A percentile compares a stretch with the other conserved stretches of the same genome.
phyloP scores from a whole-genome alignment of 2,113 vertebrate genomes.

The Ammospiza nelsoni region DNA sequence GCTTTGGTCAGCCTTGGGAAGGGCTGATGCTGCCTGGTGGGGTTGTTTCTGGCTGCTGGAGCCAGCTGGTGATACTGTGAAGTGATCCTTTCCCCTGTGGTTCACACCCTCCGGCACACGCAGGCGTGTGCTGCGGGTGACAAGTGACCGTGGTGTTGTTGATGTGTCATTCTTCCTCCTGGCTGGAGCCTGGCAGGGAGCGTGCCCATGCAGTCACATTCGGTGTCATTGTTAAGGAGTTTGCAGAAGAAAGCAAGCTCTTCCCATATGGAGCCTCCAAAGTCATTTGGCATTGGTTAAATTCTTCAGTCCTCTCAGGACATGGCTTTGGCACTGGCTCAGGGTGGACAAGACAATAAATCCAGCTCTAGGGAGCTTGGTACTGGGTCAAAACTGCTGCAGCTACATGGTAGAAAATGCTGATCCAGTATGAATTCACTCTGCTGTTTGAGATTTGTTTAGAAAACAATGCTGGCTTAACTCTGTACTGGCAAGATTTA shows the following conservation, averaged over 20 bases:
- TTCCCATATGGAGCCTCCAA: neutral
- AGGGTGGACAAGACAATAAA: slow-evolving; percentile 52
- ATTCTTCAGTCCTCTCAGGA: slow-evolving; percentile 22
- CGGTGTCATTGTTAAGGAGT: neutral
- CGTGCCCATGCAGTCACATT: neutral
- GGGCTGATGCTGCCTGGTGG: neutral
- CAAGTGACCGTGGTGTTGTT: neutral
- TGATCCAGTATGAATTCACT: slow-evolving; percentile 41
- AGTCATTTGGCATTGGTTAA: slow-evolving; percentile 32
- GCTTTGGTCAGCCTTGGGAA: neutral
- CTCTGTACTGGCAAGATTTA: slow-evolving; percentile 48
- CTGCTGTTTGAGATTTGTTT: slow-evolving; percentile 51
- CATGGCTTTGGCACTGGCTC: slow-evolving; percentile 28
- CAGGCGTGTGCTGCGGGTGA: neutral
- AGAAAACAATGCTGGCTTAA: slow-evolving; percentile 60
- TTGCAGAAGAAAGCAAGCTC: neutral
- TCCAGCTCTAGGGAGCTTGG: slow-evolving; percentile 39
- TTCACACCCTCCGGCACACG: fast-evolving
- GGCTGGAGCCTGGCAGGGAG: neutral
- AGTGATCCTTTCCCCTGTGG: neutral
- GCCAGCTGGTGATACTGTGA: neutral
- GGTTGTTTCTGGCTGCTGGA: neutral
- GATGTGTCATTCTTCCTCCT: neutral
- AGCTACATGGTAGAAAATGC: slow-evolving; percentile 6
- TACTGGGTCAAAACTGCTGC: slow-evolving; percentile 43